Evolutionary conservation across 2,888 invertebrate genomes (phyloP).

Genomic region (Hecatera dysodea): DNA sequence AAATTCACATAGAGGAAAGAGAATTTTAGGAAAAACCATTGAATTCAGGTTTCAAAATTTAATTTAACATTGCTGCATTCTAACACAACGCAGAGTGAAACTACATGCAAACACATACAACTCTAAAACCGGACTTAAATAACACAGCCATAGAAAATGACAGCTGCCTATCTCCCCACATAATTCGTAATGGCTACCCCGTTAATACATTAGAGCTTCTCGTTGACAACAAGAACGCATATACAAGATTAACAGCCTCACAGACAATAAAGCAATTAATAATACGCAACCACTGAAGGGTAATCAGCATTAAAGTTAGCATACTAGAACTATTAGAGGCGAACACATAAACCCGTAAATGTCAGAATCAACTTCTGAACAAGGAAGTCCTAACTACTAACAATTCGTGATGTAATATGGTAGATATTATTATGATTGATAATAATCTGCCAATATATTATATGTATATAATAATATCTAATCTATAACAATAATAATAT

Average conservation of each 20-base stretch:
- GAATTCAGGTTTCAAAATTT: background rate
- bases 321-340: slow-evolving; percentile 54
- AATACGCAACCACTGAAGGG: slow-evolving; percentile 40
- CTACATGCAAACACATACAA: no score
- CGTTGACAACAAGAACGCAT: slow-evolving; percentile 49
- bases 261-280: slow-evolving; percentile 58
- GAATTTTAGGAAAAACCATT: background rate
- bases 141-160: background rate
- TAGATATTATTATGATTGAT: background rate
- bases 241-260: slow-evolving; percentile 40
- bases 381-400: slow-evolving; percentile 33
- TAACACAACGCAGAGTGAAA: background rate
- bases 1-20: background rate
- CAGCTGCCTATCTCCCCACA: background rate
- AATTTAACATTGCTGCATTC: background rate
- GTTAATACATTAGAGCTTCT: slow-evolving; percentile 26
- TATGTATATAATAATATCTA: no score
- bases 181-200: slow-evolving; percentile 9
- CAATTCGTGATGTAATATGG: slow-evolving; percentile 9
- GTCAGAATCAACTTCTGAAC: slow-evolving; percentile 49
- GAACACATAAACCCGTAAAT: slow-evolving; percentile 41
- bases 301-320: slow-evolving; percentile 54
- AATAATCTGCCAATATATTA: no score
- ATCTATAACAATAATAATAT: no score
- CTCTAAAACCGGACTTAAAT: background rate